A percentile compares a stretch with the other conserved stretches of the same genome.
These are phyloP conservation scores for Geodia barretti DNA, from an alignment of 37 sponge, comb jelly and placozoan species.

Conservation along the genomic window DNA sequence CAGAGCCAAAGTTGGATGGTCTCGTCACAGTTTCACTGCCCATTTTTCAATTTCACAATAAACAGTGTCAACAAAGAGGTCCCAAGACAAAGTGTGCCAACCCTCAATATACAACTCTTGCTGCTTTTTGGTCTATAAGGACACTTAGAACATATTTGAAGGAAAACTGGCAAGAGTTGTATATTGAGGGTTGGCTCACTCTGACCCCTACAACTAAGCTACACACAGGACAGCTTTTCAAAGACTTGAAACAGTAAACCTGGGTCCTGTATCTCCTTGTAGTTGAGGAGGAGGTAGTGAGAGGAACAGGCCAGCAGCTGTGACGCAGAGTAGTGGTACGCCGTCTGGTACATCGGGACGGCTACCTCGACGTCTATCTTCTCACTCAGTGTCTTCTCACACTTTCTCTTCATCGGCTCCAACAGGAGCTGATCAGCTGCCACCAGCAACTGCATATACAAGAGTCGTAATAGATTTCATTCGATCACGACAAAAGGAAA, in stretches of 20 bases:
- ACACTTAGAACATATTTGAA: too few species aligned
- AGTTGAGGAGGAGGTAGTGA: constrained; percentile 51
- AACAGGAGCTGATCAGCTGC: constrained; percentile 77
- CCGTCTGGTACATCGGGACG: constrained; percentile 65
- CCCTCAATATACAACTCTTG: too few species aligned
- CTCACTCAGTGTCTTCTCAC: constrained; percentile 63
- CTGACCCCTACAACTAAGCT: too few species aligned
- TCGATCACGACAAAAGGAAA: background rate
- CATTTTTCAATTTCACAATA: too few species aligned
- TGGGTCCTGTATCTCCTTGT: constrained; percentile 51
- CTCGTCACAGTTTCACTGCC: too few species aligned
- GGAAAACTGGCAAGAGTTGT: too few species aligned
- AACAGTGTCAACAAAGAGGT: background rate
- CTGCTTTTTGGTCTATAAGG: too few species aligned
- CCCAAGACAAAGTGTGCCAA: background rate
- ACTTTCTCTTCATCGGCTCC: constrained; percentile 71
- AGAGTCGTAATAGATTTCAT: background rate
- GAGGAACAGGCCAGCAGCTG: constrained; percentile 29
- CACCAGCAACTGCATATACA: constrained; percentile 46
- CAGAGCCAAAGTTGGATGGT: too few species aligned
- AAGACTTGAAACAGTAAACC: too few species aligned
- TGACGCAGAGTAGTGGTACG: constrained; percentile 30
- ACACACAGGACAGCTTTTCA: too few species aligned
- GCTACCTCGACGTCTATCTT: constrained; percentile 82
- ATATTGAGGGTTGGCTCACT: too few species aligned